A percentile compares a stretch with the other conserved stretches of the same genome.
These are phyloP conservation scores for Ascaphus truei DNA, from an alignment of 2,113 vertebrate species.

Conservation along the genomic window DNA sequence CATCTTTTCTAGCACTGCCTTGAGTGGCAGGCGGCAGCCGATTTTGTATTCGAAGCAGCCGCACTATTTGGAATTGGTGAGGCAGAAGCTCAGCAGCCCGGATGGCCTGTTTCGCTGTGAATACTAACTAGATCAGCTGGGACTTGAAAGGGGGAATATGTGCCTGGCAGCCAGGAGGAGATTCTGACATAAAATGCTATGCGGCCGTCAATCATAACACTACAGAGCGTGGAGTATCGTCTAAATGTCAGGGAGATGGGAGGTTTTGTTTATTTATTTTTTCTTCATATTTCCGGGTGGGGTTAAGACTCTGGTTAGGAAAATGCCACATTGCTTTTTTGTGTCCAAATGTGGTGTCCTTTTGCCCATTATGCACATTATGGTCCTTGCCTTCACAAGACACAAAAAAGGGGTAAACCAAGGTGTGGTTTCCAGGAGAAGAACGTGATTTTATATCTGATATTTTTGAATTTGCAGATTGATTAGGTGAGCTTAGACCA, in stretches of 20 bases:
- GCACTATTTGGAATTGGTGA: neutral
- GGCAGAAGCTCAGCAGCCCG: neutral
- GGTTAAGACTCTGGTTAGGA: no score
- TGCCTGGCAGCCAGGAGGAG: slow-evolving; percentile 27
- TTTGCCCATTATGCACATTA: no score
- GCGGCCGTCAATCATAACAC: slow-evolving; percentile 26
- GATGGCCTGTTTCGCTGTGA: slow-evolving; percentile 20
- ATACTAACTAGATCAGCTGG: slow-evolving; percentile 34
- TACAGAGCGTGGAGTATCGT: slow-evolving; percentile 23
- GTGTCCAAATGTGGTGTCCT: no score
- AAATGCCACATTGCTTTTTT: no score
- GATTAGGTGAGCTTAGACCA: no score
- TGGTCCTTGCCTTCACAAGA: no score
- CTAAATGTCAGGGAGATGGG: slow-evolving; percentile 26
- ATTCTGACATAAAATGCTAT: slow-evolving; percentile 31
- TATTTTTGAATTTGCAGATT: no score
- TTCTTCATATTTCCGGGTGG: neutral
- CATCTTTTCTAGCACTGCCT: neutral
- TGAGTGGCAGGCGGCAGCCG: neutral
- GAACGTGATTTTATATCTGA: no score
- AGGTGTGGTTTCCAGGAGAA: no score
- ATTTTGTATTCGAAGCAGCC: slow-evolving; percentile 7
- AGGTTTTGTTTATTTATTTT: slow-evolving; percentile 15
- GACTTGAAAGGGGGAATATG: slow-evolving; percentile 19
- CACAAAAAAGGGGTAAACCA: no score